Evolutionary conservation across 2,113 vertebrate species (phyloP).

Genomic region (Stegostoma tigrinum): DNA sequence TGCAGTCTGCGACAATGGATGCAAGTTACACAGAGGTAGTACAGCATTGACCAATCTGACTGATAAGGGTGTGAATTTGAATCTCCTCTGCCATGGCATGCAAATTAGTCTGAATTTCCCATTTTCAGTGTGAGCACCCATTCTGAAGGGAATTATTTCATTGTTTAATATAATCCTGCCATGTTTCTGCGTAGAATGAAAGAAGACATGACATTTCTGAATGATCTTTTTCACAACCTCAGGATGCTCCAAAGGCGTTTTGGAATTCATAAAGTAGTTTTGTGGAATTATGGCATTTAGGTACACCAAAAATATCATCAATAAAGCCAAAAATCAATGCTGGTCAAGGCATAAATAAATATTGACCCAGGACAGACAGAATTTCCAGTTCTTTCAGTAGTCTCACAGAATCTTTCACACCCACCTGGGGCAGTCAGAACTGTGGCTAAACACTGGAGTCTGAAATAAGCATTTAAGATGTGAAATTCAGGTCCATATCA

Average conservation of each 20-base stretch:
- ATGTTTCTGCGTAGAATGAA: neutral
- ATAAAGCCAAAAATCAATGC: neutral
- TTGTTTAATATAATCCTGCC: neutral
- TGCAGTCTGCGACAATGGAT: neutral
- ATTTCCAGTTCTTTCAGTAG: neutral
- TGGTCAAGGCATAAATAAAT: neutral
- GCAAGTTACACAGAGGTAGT: neutral
- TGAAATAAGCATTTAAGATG: neutral
- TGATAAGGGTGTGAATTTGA: neutral
- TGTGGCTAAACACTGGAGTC: neutral
- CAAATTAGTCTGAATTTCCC: neutral
- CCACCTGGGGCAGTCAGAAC: neutral
- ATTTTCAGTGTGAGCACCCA: neutral
- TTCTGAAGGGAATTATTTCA: neutral
- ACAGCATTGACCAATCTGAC: neutral
- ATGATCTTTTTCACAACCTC: neutral
- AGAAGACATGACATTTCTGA: neutral
- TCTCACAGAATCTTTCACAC: neutral
- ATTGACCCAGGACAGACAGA: neutral
- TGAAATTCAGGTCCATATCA: neutral
- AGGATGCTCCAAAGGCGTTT: neutral
- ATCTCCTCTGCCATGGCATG: neutral
- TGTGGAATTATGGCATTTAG: neutral
- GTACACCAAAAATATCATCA: neutral
- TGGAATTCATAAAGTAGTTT: neutral